Evolutionary conservation across 2,888 invertebrate species (phyloP).

Genomic region (Melanchra persicariae): DNA sequence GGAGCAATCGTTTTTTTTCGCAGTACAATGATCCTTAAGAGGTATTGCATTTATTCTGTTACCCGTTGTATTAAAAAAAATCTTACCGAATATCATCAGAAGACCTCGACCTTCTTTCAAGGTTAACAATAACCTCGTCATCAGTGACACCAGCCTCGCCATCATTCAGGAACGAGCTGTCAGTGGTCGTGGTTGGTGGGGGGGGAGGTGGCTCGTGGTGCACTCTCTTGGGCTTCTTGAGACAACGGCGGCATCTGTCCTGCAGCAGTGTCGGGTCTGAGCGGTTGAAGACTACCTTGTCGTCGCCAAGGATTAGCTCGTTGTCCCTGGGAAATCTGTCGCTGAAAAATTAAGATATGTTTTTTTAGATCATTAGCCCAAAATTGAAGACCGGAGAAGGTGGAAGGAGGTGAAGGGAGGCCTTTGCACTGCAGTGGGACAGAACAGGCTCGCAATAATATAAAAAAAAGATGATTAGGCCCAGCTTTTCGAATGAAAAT

Average conservation of each 20-base stretch:
- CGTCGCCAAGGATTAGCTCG: slow-evolving; percentile 94
- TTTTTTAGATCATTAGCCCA: not conserved
- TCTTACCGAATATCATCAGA: slow-evolving; percentile 66
- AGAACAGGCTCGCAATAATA: no score
- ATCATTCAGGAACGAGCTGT: not conserved
- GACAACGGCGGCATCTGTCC: slow-evolving; percentile 73
- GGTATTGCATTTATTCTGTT: no score
- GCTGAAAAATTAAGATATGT: slow-evolving; percentile 76
- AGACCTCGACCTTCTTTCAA: slow-evolving; percentile 54
- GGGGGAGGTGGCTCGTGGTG: slow-evolving; percentile 44
- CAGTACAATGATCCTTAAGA: no score
- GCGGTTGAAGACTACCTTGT: slow-evolving; percentile 77
- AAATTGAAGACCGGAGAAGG: no score
- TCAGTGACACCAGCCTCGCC: not conserved
- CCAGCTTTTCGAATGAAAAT: no score
- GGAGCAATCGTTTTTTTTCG: no score
- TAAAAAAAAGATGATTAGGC: no score
- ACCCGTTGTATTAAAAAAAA: no score
- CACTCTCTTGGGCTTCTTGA: slow-evolving; percentile 65
- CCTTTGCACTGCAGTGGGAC: no score
- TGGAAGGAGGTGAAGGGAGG: no score
- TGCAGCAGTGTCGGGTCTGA: slow-evolving; percentile 66
- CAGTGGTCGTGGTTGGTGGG: slow-evolving; percentile 33
- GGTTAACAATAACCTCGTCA: not conserved
- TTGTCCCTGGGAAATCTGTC: slow-evolving; percentile 90